phyloP scores from a whole-genome alignment of 1,140 invertebrate species.

The Lithobius niger region DNA sequence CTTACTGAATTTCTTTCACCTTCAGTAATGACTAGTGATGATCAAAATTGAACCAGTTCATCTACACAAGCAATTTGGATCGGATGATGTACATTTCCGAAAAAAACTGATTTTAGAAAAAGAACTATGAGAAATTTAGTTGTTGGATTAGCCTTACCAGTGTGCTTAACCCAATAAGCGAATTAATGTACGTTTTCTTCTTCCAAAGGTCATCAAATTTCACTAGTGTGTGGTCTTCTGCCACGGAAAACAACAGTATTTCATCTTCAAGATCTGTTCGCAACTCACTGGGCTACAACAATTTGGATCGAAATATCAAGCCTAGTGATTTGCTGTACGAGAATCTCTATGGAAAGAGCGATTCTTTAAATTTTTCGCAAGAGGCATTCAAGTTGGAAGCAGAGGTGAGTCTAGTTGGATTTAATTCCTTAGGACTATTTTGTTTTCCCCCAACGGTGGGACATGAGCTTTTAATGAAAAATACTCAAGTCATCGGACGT shows the following conservation, averaged over 20 bases:
- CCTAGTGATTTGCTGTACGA: neutral
- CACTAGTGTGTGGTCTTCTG: neutral
- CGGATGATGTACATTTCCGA: neutral
- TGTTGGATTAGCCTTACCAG: no score
- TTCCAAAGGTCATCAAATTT: neutral
- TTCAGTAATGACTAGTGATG: neutral
- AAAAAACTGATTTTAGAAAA: no score
- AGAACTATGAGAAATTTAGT: no score
- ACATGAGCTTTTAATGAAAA: neutral
- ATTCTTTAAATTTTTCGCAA: neutral
- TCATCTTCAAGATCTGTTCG: neutral
- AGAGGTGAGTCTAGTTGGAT: neutral
- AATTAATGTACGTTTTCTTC: neutral
- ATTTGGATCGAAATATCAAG: conserved; percentile 1
- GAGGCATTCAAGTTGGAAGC: neutral
- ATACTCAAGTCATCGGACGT: no score
- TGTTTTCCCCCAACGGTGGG: neutral
- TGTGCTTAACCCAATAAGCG: no score
- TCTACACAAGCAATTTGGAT: neutral
- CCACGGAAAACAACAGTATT: neutral
- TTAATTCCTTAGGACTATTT: no score
- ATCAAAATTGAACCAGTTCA: neutral
- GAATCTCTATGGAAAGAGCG: neutral
- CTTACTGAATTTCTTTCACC: no score
- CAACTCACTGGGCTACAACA: neutral